Evolutionary conservation across 2,113 vertebrate genomes (phyloP), one percentile per base, ranked within the genome.

Genomic region (Bambusicola thoracicus): DNA sequence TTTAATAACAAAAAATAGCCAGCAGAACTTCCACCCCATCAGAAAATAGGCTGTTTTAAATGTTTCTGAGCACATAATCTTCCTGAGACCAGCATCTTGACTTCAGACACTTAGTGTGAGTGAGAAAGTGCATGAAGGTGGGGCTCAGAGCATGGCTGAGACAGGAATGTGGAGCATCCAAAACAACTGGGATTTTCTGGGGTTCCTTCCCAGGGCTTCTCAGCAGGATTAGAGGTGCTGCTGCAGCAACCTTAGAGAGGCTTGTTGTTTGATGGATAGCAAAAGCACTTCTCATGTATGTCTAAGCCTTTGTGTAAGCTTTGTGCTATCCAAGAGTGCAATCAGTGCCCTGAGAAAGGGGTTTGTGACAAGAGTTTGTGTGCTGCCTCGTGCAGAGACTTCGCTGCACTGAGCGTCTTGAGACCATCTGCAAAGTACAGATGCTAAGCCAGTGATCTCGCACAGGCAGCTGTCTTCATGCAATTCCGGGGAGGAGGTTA

Each of bases 311-410:
- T 16, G 3, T 6, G 30, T 58, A 51, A 72, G 36, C 32, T 53
- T 63, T 8, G 15, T 38, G 56, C 68, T 8, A 11, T n/a, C 46
- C 46, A 81, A 41, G n/a, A 2, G 0, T 58, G 29, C 58, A 77
- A 27, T 30, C 2, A 1, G 13, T 41, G 41, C 21, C 15, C 21
- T 27, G 3, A 51, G 0, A 0, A 67, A 63, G 58, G 58, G 34
- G 20, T 74, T 75, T 80, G 34, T 36, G 43, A 25, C 34, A 36
- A 58, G 43, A 22, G 34, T n/a, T 69, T 38, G n/a, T 51, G 48
- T 2, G 0, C 51, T 63, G 44, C 41, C 25, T 80, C 22, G 11
- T 56, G 40, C 27, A 49, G 62, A 87, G 40, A 70, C 14, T 49
- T 81, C 29, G 4, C 29, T 75, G 30, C 32, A 56, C 56, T 61